Base-by-base conservation (phyloP, 2,113 vertebrate genomes). In the Tinamus guttatus region DNA sequence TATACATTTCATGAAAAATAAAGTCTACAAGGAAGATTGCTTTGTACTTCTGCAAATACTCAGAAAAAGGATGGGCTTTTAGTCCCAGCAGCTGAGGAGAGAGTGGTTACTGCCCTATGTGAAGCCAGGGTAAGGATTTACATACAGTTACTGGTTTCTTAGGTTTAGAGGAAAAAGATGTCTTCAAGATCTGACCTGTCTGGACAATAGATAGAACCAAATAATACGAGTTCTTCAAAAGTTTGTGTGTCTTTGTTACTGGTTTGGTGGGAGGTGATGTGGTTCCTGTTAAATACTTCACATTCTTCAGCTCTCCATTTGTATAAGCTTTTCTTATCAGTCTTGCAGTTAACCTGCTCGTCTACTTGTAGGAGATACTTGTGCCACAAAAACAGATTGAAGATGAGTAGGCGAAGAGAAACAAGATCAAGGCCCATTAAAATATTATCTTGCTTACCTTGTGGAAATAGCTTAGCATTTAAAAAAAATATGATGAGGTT, bases 241-340 rank as follows among this genome's bases (percentile, higher is more conserved):
- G 49, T 49, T 85, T 49, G 30, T 87, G 32, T 38, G 17, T 49
- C 74, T 85, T 87, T 70, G 28, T 65, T 85, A 73, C 45, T 16
- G 80, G 21, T 87, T 91, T 67, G 30, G 38, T 77, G 81, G 75
- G 41, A 82, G 52, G 51, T 76, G 21, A 82, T 76, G 67, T 87
- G 74, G n/a, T 82, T 89, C 20, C 8, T 28, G n/a, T 87, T 91
- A 87, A 94, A 74, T 89, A 80, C 86, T 95, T 90, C 40, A 86
- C 21, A 5, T 82, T 82, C 47, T 40, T 81, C 36, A 54, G 45
- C 41, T 67, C 13, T 94, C 6, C n/a, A 43, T 77, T 95, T 56
- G 49, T 24, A 49, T 49, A 49, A 49, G 20, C 49, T 76, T 54
- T 65, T 45, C 54, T 32, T 59, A 38, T 76, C 40, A 77, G 45